Conservation (phyloP, 2,113 vertebrate species). For the Nannobrachium achirus region DNA sequence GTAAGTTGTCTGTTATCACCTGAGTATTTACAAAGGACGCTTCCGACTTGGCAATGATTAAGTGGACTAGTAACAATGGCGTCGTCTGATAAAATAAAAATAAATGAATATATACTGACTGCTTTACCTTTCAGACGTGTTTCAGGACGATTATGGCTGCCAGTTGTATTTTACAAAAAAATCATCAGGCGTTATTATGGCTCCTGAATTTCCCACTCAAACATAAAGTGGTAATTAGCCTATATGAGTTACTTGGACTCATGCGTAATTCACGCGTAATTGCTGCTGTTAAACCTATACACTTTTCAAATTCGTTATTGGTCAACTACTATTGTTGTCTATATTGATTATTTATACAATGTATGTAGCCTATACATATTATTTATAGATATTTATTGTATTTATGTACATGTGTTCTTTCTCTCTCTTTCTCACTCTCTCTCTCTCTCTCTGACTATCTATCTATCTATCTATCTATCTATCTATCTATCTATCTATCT, state of each 20-base stretch:
- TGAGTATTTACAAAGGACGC: conserved; percentile 77
- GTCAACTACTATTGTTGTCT: too few species aligned
- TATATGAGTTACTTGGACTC: too few species aligned
- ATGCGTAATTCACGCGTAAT: too few species aligned
- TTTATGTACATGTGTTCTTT: not conserved
- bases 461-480: conserved; percentile 38
- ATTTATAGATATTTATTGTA: too few species aligned
- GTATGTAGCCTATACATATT: too few species aligned
- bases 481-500: conserved; percentile 26
- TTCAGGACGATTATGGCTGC: conserved; percentile 4
- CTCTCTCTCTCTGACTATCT: conserved; percentile 24
- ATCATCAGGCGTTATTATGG: not conserved
- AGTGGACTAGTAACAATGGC: conserved; percentile 67
- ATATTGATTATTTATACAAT: too few species aligned
- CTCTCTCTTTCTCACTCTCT: not conserved
- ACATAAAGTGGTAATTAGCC: conserved; percentile 1
- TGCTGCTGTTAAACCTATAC: too few species aligned
- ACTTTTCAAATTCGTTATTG: too few species aligned
- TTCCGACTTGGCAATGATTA: conserved; percentile 80
- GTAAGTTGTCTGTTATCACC: conserved; percentile 83
- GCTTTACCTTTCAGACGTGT: conserved; percentile 17
- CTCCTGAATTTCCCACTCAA: not conserved
- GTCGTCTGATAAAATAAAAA: conserved; percentile 67
- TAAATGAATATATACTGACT: conserved; percentile 14
- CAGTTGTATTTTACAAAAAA: too few species aligned